Conservation (phyloP, 2,113 vertebrate genomes). For the Xenotilapia caudafasciata region DNA sequence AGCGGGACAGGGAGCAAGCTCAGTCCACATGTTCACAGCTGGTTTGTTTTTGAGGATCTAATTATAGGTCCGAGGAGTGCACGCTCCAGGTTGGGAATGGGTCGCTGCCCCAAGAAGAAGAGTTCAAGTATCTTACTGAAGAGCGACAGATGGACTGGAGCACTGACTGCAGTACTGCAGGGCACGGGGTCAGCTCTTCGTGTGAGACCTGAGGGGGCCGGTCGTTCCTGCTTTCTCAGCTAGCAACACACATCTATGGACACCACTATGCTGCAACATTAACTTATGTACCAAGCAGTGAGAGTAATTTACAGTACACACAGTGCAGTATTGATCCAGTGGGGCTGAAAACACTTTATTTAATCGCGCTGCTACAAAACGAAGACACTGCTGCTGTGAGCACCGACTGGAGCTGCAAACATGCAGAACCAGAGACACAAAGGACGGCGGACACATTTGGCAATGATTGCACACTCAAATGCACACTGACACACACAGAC, state of each 20-base stretch:
- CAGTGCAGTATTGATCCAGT: background rate
- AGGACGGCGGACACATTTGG: constrained; percentile 7
- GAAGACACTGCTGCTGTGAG: background rate
- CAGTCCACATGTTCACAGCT: background rate
- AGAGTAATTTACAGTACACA: background rate
- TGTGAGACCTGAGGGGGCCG: background rate
- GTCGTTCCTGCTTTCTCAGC: background rate
- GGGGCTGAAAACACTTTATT: background rate
- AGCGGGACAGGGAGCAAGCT: background rate
- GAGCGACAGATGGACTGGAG: background rate
- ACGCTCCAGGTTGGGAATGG: background rate
- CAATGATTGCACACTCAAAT: constrained; percentile 4
- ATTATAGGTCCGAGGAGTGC: background rate
- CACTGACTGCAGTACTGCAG: background rate
- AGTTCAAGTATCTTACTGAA: too few species aligned
- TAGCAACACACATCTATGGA: background rate
- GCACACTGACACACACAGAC: constrained; percentile 5
- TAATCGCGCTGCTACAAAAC: background rate
- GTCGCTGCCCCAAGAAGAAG: background rate
- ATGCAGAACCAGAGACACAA: background rate
- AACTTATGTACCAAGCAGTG: background rate
- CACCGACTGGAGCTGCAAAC: background rate
- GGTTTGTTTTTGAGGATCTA: background rate
- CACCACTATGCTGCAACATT: background rate
- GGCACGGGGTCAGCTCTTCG: background rate